Percentiles rank a stretch among this genome's conserved stretches.
phyloP scores from a whole-genome alignment of 2,888 invertebrate genomes.

The Drosophila robusta region DNA sequence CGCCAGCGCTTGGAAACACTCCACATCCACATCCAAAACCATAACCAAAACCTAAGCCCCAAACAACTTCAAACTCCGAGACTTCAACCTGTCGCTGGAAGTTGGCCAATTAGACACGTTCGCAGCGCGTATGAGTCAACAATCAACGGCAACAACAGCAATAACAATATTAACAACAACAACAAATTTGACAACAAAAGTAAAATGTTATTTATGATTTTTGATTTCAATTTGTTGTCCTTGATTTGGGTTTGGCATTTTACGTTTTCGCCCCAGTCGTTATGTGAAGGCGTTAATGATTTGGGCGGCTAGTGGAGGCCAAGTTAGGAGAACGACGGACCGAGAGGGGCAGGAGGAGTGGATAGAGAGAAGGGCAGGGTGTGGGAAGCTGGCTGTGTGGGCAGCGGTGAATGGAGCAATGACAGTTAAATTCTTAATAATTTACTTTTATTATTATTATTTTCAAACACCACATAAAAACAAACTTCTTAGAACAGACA shows the following conservation, averaged over 20 bases:
- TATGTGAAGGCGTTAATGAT: conserved; percentile 38
- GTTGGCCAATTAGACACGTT: conserved; percentile 72
- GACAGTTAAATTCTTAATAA: no score
- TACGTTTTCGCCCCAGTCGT: conserved; percentile 16
- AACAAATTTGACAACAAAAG: conserved; percentile 48
- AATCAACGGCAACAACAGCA: conserved; percentile 47
- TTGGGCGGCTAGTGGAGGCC: conserved; percentile 50
- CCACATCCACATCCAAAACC: conserved; percentile 10
- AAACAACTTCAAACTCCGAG: conserved; percentile 39
- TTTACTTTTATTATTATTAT: no score
- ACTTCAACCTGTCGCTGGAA: conserved; percentile 69
- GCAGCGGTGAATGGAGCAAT: no score
- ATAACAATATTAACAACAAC: conserved; percentile 27
- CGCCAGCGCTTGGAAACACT: conserved; percentile 58
- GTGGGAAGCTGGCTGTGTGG: neutral
- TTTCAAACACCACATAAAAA: no score
- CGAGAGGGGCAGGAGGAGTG: neutral
- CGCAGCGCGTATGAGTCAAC: conserved; percentile 64
- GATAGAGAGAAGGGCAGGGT: neutral
- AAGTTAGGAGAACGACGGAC: conserved; percentile 11
- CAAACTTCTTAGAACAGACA: no score
- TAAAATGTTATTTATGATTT: conserved; percentile 78
- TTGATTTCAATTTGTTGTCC: conserved; percentile 66
- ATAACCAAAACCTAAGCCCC: conserved; percentile 5
- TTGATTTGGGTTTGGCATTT: conserved; percentile 68